Evolutionary conservation across 2,797 vertebrate genomes (phyloP).

Genomic region (Xiphorhynchus erythropygius): DNA sequence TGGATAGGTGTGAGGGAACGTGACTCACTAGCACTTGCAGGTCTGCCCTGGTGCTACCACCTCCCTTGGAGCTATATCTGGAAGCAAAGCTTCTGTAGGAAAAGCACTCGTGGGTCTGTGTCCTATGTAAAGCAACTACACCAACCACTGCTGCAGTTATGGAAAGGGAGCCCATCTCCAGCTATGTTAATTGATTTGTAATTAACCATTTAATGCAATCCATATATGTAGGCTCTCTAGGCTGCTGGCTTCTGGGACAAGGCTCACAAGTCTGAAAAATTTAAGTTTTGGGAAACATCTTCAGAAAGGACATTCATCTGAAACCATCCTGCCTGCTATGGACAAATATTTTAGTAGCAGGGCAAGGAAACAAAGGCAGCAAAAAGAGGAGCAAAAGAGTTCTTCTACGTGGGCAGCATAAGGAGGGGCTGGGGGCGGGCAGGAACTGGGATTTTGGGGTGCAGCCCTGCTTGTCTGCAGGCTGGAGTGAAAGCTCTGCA

Average conservation of each 20-base stretch:
- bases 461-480: neutral
- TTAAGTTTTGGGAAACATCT: neutral
- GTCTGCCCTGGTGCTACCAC: rapidly evolving
- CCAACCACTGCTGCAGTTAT: neutral
- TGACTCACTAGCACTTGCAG: rapidly evolving
- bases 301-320: neutral
- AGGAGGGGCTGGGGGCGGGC: neutral
- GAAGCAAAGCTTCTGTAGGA: neutral
- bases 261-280: neutral
- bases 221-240: neutral
- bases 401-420: neutral
- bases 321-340: rapidly evolving
- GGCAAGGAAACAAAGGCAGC: neutral
- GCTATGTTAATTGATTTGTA: neutral
- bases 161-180: neutral
- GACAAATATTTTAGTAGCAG: neutral
- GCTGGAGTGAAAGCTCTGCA: neutral
- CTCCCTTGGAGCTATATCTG: neutral
- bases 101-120: rapidly evolving
- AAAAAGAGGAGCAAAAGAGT: neutral
- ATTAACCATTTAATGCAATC: neutral
- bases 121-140: neutral
- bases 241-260: neutral
- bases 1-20: rapidly evolving
- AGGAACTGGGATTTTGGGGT: neutral